Evolutionary conservation across 2,797 vertebrate genomes (phyloP), one percentile per base, ranked within the genome.

Genomic region (Carapus acus): DNA sequence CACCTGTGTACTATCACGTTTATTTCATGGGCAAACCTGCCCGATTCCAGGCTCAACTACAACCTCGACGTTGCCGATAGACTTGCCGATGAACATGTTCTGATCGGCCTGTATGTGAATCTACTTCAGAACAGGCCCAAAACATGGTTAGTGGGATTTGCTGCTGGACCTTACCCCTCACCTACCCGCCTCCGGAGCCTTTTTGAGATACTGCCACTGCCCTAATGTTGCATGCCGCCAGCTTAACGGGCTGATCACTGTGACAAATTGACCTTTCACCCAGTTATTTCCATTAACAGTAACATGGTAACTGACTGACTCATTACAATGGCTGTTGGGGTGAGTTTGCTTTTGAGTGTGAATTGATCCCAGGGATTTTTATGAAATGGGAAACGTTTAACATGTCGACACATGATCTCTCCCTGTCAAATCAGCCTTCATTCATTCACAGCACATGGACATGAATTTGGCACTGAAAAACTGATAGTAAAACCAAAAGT

Each of bases 51-150:
- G 93, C 89, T 96, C 71, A 93, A 93, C 79, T 97, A 95, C 91
- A 95, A 91, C 88, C 90, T 96, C 31, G 92, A 93, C 84, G 93
- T 98, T 87, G 96, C 94, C 70, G 91, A 99, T 91, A 97, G 94
- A 88, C 92, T 99, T 78, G 91, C 93, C 62, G 96, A 99, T 83
- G 96, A 99, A 92, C 96, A 99, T 88, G 90, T 93, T 81, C 93
- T 98, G 85, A 97, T 99, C 80, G 93, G 91, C 80, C 80, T 98
- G 69, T 98, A 97, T 92, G 93, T 94, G 91, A 96, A 89, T 87
- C 90, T 94, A 67, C 93, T 99, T 24, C 94, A 92, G 91, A 94
- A 89, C 91, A 91, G 79, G 85, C 91, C 90, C 67, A 77, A 50
- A 67, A 54, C 89, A 91, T 90, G 95, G 96, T 99, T 91, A 98